Conservation (phyloP, 1,140 invertebrate species). For the Physella acuta region DNA sequence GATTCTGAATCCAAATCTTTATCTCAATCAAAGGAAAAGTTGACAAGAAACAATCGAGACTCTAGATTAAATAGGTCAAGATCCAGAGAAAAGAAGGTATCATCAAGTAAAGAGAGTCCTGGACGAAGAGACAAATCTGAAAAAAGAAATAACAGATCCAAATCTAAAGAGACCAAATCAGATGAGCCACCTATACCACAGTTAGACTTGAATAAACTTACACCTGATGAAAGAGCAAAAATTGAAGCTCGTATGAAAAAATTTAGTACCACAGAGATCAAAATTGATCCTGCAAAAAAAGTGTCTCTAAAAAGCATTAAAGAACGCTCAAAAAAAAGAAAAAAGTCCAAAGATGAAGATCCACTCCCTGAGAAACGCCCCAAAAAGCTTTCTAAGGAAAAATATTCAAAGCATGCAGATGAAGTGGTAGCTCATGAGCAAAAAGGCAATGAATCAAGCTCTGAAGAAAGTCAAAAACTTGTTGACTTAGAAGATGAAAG, state of each 20-base stretch:
- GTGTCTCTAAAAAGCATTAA: constrained; percentile 23
- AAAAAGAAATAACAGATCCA: not conserved
- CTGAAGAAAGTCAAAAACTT: constrained; percentile 7
- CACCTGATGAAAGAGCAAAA: constrained; percentile 29
- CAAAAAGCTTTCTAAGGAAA: not conserved
- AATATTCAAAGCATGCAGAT: not conserved
- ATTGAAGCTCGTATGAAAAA: constrained; percentile 33
- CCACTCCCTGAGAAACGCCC: not conserved
- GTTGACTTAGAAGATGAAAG: constrained; percentile 19
- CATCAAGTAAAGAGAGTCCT: not conserved
- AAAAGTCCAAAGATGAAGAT: constrained; percentile 5
- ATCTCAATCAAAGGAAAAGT: too few relatives aligned
- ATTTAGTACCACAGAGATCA: constrained; percentile 27
- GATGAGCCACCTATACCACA: constrained; percentile 1
- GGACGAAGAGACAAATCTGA: not conserved
- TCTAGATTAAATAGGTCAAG: not conserved
- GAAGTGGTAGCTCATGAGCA: too few relatives aligned
- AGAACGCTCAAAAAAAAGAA: constrained; percentile 16
- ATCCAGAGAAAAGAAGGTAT: not conserved
- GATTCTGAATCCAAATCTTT: not conserved
- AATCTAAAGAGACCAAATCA: not conserved
- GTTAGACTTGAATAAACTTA: constrained; percentile 24
- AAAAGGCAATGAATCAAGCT: not conserved
- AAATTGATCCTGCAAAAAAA: constrained; percentile 28
- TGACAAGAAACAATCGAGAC: not conserved